Evolutionary conservation across 2,888 invertebrate species (phyloP), one percentile per base, ranked within the genome.

Genomic region (Ephialtes manifestator): DNA sequence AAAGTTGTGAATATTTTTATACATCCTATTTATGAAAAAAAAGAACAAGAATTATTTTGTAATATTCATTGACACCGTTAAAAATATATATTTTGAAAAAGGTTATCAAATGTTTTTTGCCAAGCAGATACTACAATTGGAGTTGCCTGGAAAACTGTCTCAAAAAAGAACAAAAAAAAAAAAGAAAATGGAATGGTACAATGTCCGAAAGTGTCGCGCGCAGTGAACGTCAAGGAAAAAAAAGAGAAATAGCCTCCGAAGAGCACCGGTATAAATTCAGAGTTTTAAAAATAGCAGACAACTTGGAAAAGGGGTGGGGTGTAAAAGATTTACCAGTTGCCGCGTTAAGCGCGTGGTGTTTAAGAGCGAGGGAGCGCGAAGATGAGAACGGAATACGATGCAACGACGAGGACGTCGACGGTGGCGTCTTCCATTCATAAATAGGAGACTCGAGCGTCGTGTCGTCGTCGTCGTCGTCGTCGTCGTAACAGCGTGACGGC

Each of bases 371-470:
- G 11, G 78, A 78, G 51, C 3, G n/a, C 18, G 20, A 74, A 48
- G 60, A 60, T n/a, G 35, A 18, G 51, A 70, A 28, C 1, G 11
- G 63, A 75, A 55, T 39, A 55, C 46, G 68, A 84, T 72, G 48
- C 31, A 58, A 20, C 35, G 48, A 39, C 60, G 60, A 60, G 46
- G 51, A 81, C 86, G 85, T 83, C 87, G 46, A 46, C 87, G 81
- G 75, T 81, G 46, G 53, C 55, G 39, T n/a, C 67, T 88, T 88
- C 88, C 92, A 92, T 92, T 92, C 92, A 92, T 92, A 91, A 92
- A 92, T 90, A 90, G 90, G 88, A 88, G 88, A 77, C 86, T 86
- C 35, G 75, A 60, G 53, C 72, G 70, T 53, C 78, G 55, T 58
- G 53, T 88, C 82, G 86, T 87, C 87, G 81, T 82, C 65, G 75